Evolutionary conservation across 1,140 invertebrate species (phyloP), one percentile per base, ranked within the genome.

Genomic region (Charaxes varanes): DNA sequence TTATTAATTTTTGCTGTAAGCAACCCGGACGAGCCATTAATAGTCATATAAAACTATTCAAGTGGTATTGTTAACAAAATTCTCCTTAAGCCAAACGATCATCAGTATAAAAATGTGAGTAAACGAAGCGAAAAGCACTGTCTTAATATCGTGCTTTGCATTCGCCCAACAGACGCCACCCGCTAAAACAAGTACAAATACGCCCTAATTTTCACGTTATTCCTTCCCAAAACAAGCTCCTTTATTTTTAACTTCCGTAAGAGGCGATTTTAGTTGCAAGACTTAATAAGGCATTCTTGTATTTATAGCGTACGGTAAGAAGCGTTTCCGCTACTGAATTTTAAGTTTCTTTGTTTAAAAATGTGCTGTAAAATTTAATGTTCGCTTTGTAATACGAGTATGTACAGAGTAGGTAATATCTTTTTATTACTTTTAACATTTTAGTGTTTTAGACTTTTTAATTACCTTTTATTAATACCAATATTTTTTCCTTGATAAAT

Each of bases 81-180:
- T 2, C 22, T 8, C 3, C 22, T 21, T 23, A 6, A 24, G 16
- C 5, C 22, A 19, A 11, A 26, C 18, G 17, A 40, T 22, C 18
- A 50, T 50, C 36, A 30, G 32, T 40, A 44, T 40, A 37, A 37
- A 37, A 43, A 50, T 40, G 13, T 18, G 35, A 22, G 36, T 23
- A 50, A 44, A 44, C 14, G 27, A 31, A 37, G 27, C 27, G 23
- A 14, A 30, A 32, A 19, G 14, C 38, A 14, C 10, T 22, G 8
- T 6, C 28, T 40, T 40, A 44, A 44, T 44, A 50, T 14, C 23
- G 6, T 23, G 37, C 31, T 44, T 40, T 34, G 36, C 47, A 37
- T 38, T 42, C 38, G 34, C 16, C 34, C 40, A 18, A 19, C 38
- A 10, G 38, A 21, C 27, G 28, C 35, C 34, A 33, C 31, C 17